Evolutionary conservation across 2,797 vertebrate genomes (phyloP).

Genomic region (Novumbra hubbsi): DNA sequence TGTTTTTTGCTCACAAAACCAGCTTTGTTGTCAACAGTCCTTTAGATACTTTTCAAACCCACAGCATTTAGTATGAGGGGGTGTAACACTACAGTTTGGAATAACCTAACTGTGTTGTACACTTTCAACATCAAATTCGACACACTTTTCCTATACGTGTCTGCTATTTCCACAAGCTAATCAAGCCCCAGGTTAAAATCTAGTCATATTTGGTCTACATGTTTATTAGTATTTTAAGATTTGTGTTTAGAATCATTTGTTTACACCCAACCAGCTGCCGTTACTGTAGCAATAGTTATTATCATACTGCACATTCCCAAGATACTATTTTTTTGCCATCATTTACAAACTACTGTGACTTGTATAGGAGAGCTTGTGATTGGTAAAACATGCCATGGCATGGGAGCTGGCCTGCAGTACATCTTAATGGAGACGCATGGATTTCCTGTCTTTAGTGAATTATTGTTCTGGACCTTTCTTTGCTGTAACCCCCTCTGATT

Average conservation of each 20-base stretch:
- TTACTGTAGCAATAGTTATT: not conserved
- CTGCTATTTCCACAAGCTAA: too few species aligned
- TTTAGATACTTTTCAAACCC: too few species aligned
- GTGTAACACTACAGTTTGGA: too few species aligned
- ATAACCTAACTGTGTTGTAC: too few species aligned
- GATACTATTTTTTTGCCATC: not conserved
- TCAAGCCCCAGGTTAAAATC: too few species aligned
- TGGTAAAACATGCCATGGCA: conserved; percentile 5
- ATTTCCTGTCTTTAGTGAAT: conserved; percentile 16
- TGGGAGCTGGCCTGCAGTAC: not conserved
- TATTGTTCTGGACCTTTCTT: conserved; percentile 17
- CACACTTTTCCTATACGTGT: too few species aligned
- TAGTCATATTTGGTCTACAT: not conserved
- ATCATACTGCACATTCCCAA: not conserved
- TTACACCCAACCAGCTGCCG: not conserved
- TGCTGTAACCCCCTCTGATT: conserved; percentile 7
- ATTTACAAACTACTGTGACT: not conserved
- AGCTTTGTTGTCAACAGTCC: too few species aligned
- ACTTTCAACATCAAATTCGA: too few species aligned
- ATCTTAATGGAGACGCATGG: not conserved
- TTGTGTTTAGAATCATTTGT: not conserved
- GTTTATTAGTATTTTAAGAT: not conserved
- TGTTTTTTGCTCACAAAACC: too few species aligned
- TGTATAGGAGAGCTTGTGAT: not conserved
- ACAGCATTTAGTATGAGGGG: too few species aligned